Evolutionary conservation across 2,797 vertebrate species (phyloP).

Genomic region (Podarcis lilfordi): DNA sequence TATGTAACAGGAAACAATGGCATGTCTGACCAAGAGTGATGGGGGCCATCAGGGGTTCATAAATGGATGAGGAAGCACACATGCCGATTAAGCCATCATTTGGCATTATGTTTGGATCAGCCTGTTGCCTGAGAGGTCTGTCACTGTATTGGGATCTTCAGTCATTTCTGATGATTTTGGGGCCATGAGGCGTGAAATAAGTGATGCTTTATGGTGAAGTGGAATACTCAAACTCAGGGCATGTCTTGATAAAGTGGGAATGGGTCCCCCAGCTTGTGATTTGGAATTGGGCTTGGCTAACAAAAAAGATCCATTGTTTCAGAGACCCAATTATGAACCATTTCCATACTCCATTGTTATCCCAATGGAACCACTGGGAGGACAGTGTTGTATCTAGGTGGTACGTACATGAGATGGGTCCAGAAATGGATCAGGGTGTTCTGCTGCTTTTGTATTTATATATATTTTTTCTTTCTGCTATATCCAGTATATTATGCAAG

Average conservation of each 20-base stretch:
- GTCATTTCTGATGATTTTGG: not conserved
- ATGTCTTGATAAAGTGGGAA: not conserved
- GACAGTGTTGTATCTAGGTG: not conserved
- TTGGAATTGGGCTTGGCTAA: not conserved
- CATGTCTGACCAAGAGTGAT: not conserved
- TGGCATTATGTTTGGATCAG: not conserved
- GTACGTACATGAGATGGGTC: not conserved
- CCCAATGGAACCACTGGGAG: not conserved
- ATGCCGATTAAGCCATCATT: not conserved
- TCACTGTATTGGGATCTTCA: not conserved
- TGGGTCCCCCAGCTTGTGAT: not conserved
- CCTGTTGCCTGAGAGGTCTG: not conserved
- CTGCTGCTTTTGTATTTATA: not conserved
- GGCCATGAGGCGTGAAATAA: not conserved
- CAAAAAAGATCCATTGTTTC: too few species aligned
- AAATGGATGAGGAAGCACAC: not conserved
- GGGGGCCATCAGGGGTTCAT: not conserved
- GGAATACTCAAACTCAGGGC: rapidly evolving
- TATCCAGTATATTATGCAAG: too few species aligned
- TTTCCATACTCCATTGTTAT: not conserved
- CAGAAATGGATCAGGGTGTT: not conserved
- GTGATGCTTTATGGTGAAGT: not conserved
- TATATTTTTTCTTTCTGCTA: not conserved
- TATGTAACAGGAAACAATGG: not conserved
- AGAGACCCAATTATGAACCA: not conserved